These are phyloP conservation scores for Onychorhynchus coronatus DNA, from an alignment of 2,113 vertebrate genomes.

Conservation along the genomic window DNA sequence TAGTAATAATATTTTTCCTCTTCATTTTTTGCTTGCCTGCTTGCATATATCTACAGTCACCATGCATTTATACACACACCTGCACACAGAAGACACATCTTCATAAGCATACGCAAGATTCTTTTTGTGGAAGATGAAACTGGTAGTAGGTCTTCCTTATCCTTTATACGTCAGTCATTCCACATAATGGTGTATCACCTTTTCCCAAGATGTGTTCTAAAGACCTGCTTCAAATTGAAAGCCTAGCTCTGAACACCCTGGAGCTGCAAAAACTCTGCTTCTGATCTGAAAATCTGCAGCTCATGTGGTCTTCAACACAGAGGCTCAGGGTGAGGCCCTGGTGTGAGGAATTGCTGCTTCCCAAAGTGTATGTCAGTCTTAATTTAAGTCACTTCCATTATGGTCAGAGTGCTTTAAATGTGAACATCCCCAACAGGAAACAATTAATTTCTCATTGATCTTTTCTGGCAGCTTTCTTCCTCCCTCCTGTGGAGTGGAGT, in stretches of 20 bases:
- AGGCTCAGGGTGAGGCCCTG: background rate
- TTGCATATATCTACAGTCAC: background rate
- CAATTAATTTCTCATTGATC: slow-evolving; percentile 39
- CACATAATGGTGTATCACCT: background rate
- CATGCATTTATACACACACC: background rate
- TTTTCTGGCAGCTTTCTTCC: slow-evolving; percentile 16
- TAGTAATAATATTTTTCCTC: background rate
- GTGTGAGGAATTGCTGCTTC: background rate
- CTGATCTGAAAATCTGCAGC: background rate
- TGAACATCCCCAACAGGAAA: slow-evolving; percentile 41
- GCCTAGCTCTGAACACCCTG: background rate
- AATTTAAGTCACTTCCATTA: slow-evolving; percentile 2
- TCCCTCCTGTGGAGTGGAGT: background rate
- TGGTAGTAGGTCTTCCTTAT: background rate
- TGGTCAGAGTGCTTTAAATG: background rate
- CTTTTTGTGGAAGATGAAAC: background rate
- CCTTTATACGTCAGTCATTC: background rate
- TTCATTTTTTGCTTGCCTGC: background rate
- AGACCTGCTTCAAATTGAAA: background rate
- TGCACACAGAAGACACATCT: background rate
- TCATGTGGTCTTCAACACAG: background rate
- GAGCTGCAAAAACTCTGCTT: background rate
- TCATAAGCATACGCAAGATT: background rate
- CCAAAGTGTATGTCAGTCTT: background rate
- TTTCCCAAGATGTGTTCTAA: background rate